Percentiles rank a stretch among this genome's conserved stretches.
phyloP scores from a whole-genome alignment of 2,113 vertebrate genomes.

The Oceanodroma tethys region DNA sequence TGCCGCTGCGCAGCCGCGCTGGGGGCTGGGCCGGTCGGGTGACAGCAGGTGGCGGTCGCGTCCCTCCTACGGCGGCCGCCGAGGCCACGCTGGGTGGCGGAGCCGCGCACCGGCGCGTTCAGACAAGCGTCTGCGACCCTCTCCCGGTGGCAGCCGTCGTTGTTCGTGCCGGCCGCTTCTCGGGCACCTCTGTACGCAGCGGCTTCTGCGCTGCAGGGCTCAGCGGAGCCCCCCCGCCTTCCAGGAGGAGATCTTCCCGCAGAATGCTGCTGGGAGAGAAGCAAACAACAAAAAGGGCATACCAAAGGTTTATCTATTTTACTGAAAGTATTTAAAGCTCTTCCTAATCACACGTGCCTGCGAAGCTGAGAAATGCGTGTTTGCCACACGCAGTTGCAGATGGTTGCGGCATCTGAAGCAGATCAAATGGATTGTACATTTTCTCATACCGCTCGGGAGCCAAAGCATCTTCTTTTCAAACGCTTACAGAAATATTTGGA shows the following conservation, averaged over 20 bases:
- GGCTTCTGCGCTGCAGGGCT: background rate
- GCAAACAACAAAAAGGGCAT: background rate
- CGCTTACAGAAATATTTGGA: background rate
- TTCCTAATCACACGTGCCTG: background rate
- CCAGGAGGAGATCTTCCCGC: background rate
- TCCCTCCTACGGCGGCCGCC: background rate
- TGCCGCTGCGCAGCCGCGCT: too few relatives aligned
- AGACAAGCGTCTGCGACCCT: background rate
- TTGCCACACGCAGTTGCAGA: constrained; percentile 32
- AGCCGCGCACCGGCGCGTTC: background rate
- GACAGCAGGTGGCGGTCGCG: constrained; percentile 26
- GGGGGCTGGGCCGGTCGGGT: too few relatives aligned
- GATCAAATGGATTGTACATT: background rate
- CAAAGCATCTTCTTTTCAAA: constrained; percentile 12
- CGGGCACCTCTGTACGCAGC: background rate
- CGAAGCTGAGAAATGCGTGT: background rate
- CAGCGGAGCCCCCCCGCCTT: background rate
- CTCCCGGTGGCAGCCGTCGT: background rate
- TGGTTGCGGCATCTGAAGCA: constrained; percentile 28
- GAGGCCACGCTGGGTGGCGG: accelerated
- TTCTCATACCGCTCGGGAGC: background rate
- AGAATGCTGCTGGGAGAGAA: background rate
- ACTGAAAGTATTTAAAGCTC: background rate
- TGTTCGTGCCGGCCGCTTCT: background rate
- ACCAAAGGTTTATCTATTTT: background rate